Evolutionary conservation across 2,113 vertebrate genomes (phyloP).

Genomic region (Rhombomys opimus): DNA sequence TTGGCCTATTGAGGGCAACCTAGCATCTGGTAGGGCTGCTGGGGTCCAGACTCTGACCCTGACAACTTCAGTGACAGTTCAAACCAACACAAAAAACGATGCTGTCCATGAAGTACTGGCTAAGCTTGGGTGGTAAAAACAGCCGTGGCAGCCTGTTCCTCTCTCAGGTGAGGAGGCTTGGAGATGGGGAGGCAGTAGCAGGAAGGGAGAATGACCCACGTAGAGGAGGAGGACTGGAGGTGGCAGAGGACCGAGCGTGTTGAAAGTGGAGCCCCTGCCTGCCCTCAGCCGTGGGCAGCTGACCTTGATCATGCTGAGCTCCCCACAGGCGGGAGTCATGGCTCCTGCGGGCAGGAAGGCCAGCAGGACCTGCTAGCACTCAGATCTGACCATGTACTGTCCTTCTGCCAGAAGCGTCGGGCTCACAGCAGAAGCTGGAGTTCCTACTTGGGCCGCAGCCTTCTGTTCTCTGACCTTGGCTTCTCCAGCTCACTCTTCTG

Average conservation of each 20-base stretch:
- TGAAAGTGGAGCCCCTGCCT: not conserved
- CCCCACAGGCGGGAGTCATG: not conserved
- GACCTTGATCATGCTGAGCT: too few relatives aligned
- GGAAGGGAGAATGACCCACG: not conserved
- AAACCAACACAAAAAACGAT: not conserved
- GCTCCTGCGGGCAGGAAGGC: not conserved
- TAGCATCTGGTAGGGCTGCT: not conserved
- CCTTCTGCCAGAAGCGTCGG: not conserved
- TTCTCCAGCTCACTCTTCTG: not conserved
- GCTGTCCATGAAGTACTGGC: not conserved
- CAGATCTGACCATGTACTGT: not conserved
- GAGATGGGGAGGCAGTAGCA: not conserved
- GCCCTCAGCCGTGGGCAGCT: not conserved
- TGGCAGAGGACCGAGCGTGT: too few relatives aligned
- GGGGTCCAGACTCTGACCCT: not conserved
- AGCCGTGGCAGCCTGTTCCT: accelerated
- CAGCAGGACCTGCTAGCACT: not conserved
- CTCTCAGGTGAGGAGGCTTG: not conserved
- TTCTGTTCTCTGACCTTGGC: not conserved
- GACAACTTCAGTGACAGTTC: not conserved
- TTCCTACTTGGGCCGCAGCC: not conserved
- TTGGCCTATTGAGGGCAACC: not conserved
- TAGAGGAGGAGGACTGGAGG: not conserved
- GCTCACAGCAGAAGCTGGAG: not conserved
- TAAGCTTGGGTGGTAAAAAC: too few relatives aligned